phyloP scores from a whole-genome alignment of 2,113 vertebrate species.

The Microcebus murinus region DNA sequence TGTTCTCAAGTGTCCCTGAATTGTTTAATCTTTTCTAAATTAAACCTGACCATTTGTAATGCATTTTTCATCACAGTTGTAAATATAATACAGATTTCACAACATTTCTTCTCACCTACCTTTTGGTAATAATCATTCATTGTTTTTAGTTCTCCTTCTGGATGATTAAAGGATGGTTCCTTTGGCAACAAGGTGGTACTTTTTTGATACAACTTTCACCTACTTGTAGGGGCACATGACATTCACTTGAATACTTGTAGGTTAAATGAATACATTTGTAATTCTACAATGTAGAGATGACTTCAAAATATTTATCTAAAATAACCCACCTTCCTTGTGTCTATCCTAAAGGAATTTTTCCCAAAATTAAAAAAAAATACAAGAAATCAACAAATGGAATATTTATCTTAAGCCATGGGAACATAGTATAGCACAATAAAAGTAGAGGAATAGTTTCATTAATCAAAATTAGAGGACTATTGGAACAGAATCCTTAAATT shows the following conservation, averaged over 20 bases:
- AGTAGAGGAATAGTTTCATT: neutral
- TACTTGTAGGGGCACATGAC: neutral
- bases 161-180: neutral
- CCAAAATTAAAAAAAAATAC: neutral
- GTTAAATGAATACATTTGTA: neutral
- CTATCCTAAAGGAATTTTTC: neutral
- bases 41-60: neutral
- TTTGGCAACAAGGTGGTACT: neutral
- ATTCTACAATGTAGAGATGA: neutral
- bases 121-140: neutral
- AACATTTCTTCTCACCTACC: neutral
- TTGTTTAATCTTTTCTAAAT: neutral
- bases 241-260: neutral
- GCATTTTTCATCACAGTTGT: neutral
- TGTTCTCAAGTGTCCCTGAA: neutral
- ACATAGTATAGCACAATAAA: neutral
- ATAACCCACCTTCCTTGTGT: neutral
- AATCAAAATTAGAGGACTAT: neutral
- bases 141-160: neutral
- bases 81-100: neutral
- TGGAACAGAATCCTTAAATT: neutral
- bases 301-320: neutral
- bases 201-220: neutral
- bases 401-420: neutral
- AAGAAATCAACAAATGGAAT: neutral